phyloP scores from a whole-genome alignment of 2,113 vertebrate species.

The Paramisgurnus dabryanus region DNA sequence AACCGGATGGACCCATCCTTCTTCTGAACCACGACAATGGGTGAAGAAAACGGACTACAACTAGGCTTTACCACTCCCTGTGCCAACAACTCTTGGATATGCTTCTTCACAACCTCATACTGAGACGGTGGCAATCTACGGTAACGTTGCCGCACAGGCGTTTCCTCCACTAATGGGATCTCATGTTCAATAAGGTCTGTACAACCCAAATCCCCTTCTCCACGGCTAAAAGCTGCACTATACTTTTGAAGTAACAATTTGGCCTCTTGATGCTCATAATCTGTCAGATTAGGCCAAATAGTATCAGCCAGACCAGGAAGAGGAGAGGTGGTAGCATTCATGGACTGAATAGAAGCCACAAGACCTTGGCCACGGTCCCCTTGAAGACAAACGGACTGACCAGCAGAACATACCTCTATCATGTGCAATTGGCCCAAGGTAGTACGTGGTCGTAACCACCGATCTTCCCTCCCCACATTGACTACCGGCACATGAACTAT shows the following conservation, averaged over 20 bases:
- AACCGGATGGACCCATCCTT: too few species aligned
- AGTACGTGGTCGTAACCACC: background rate
- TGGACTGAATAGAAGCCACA: too few species aligned
- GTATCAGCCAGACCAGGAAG: background rate
- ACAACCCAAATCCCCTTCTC: constrained; percentile 11
- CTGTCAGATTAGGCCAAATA: background rate
- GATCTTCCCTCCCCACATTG: background rate
- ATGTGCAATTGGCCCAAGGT: background rate
- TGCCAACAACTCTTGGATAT: constrained; percentile 4
- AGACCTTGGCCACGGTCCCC: too few species aligned
- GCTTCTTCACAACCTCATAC: constrained; percentile 2
- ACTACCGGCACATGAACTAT: background rate
- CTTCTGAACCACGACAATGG: too few species aligned
- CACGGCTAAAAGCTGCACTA: background rate
- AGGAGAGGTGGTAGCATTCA: too few species aligned
- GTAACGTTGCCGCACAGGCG: background rate
- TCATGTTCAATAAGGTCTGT: constrained; percentile 8
- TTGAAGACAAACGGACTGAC: background rate
- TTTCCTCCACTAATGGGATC: background rate
- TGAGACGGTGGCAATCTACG: constrained; percentile 6
- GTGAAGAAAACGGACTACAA: background rate
- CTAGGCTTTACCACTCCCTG: background rate
- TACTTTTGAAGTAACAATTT: background rate
- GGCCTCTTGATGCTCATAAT: background rate
- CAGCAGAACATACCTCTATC: background rate